Conservation (phyloP, 2,888 invertebrate species). For the Agrilus cyanescens region DNA sequence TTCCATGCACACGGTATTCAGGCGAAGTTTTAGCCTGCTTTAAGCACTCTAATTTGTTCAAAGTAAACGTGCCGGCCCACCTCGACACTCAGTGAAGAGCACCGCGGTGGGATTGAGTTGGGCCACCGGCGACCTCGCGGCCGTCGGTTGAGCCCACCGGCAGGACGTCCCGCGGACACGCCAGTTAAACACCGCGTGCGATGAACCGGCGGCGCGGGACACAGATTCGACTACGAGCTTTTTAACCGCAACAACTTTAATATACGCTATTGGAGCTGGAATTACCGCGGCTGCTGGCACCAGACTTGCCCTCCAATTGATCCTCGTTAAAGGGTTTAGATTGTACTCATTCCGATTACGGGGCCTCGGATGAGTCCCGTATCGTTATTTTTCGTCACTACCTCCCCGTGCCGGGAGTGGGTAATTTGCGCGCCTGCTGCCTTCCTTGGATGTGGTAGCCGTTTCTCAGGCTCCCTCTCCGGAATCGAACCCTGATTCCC, state of each 20-base stretch:
- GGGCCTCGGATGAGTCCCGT: conserved; percentile 40
- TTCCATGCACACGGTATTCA: conserved; percentile 45
- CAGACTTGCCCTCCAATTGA: background rate
- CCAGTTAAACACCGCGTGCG: conserved; percentile 19
- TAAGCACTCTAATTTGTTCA: conserved; percentile 57
- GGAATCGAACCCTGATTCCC: conserved; percentile 65
- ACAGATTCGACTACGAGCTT: conserved; percentile 2
- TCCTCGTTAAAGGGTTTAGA: background rate
- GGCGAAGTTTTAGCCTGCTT: conserved; percentile 43
- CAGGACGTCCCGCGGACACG: conserved; percentile 23
- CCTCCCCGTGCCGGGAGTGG: background rate
- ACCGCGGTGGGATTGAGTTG: conserved; percentile 27
- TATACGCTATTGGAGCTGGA: background rate
- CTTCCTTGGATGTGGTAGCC: conserved; percentile 60
- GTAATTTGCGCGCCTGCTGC: conserved; percentile 51
- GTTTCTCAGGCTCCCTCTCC: conserved; percentile 60
- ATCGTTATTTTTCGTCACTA: background rate
- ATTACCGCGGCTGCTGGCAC: background rate
- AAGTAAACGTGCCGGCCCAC: conserved; percentile 45
- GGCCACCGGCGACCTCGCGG: too few species aligned
- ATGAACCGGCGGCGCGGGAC: conserved; percentile 14
- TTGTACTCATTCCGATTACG: conserved; percentile 39
- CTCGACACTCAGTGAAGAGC: conserved; percentile 36
- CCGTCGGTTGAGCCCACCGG: conserved; percentile 22
- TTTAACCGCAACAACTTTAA: background rate